These are phyloP conservation scores for Anticlea derivata DNA, from an alignment of 2,888 invertebrate species.

Conservation along the genomic window DNA sequence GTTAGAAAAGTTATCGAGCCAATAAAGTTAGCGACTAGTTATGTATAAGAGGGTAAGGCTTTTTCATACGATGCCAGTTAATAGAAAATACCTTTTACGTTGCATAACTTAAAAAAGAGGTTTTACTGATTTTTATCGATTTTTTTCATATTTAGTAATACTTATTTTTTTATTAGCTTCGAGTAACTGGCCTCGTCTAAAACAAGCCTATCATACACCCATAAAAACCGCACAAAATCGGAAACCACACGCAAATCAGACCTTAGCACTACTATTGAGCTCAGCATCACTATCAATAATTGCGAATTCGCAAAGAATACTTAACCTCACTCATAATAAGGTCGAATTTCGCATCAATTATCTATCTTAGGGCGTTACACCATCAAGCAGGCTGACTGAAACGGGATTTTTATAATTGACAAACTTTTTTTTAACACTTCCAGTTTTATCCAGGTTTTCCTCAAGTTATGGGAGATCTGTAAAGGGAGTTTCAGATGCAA, in stretches of 20 bases:
- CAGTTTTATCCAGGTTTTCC: too few species aligned
- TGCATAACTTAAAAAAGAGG: too few species aligned
- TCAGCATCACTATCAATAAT: slow-evolving; percentile 45
- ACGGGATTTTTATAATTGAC: neutral
- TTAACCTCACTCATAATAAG: slow-evolving; percentile 44
- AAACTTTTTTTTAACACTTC: neutral
- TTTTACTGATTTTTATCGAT: neutral
- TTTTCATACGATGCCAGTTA: slow-evolving; percentile 18
- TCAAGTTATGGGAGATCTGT: too few species aligned
- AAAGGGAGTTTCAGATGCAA: too few species aligned
- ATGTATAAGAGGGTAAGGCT: too few species aligned
- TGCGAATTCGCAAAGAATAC: slow-evolving; percentile 43
- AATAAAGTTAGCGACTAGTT: too few species aligned
- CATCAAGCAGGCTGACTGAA: slow-evolving; percentile 14
- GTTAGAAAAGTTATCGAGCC: too few species aligned
- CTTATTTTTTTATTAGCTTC: neutral
- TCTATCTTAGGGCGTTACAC: slow-evolving; percentile 22
- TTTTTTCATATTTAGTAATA: slow-evolving; percentile 3
- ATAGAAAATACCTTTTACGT: too few species aligned
- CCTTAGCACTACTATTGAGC: slow-evolving; percentile 50
- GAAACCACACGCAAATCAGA: slow-evolving; percentile 37
- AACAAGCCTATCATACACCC: slow-evolving; percentile 16
- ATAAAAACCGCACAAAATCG: slow-evolving; percentile 26
- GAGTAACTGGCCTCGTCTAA: slow-evolving; percentile 21
- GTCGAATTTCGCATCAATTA: slow-evolving; percentile 45